Base-by-base conservation (phyloP, 2,797 vertebrate genomes). In the Siniperca undulata region DNA sequence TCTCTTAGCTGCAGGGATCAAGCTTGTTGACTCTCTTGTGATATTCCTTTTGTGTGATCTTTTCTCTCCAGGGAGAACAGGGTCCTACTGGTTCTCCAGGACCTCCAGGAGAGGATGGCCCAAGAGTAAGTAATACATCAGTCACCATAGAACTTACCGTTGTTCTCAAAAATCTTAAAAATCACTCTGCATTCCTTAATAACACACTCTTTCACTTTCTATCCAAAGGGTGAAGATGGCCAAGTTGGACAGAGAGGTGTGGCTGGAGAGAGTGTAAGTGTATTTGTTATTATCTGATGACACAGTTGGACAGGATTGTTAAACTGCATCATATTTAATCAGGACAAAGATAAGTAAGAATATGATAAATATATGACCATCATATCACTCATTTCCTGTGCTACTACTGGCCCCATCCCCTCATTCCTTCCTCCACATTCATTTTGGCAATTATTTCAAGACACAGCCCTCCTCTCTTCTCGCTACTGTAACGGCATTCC, bases 221-320 rank as follows among this genome's bases (percentile, higher is more conserved):
- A 16, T 81, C 52, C 19, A 44, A 88, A 99, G 98, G 98, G 98
- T 82, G 98, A 99, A 96, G 98, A 99, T 83, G 98, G 98, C 58
- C 97, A 99, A 92, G 95, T 98, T 42, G 98, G 98, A 91, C 98
- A 96, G 81, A 96, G 98, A 92, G 98, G 98, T 83, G 96, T 99
- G 77, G 96, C 97, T 87, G 98, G 98, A 95, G 98, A 99, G 91
- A 95, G 97, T 90, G 98, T 99, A 96, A 97, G 98, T 93, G 81
- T 81, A 70, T 78, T 48, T 56, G 14, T 34, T 53, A 10, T 48
- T 11, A 56, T 64, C 44, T 59, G 13, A 59, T 60, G 53, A 59
- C 34, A 75, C 4, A 22, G 2, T 6, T 27, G n/a, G 46, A 52
- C 42, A 20, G 3, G 53, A 38, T 67, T 74, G 14, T 62, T 64